Conservation (phyloP, 2,888 invertebrate genomes). For the Chironomus tentans region DNA sequence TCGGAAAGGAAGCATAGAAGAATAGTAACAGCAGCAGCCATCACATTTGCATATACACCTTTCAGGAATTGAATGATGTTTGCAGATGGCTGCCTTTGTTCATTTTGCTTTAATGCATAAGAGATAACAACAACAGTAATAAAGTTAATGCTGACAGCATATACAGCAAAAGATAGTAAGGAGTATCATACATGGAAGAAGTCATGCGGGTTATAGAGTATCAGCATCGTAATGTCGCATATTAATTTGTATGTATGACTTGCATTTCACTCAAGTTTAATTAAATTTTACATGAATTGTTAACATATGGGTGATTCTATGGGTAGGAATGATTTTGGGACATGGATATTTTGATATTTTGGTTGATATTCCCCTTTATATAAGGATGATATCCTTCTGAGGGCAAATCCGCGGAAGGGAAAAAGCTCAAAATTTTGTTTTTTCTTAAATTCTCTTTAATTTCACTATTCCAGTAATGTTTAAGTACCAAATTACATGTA, state of each 20-base stretch:
- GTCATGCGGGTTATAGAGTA: not conserved
- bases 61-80: conserved; percentile 14
- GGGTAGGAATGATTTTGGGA: too few relatives aligned
- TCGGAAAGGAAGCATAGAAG: not conserved
- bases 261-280: too few relatives aligned
- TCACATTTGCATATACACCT: conserved; percentile 13
- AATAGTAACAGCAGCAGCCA: not conserved
- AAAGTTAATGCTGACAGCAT: not conserved
- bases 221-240: not conserved
- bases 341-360: too few relatives aligned
- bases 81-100: conserved; percentile 18
- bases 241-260: not conserved
- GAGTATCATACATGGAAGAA: not conserved
- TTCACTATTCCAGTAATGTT: too few relatives aligned
- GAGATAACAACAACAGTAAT: conserved; percentile 5
- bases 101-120: not conserved
- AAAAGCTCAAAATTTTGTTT: too few relatives aligned
- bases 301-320: too few relatives aligned
- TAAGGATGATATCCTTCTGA: too few relatives aligned
- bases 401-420: too few relatives aligned
- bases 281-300: too few relatives aligned
- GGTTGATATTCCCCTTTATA: too few relatives aligned
- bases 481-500: too few relatives aligned
- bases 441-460: too few relatives aligned
- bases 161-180: not conserved